These are phyloP conservation scores for Philhelius pedissequus DNA, from an alignment of 2,888 invertebrate genomes.

Conservation along the genomic window DNA sequence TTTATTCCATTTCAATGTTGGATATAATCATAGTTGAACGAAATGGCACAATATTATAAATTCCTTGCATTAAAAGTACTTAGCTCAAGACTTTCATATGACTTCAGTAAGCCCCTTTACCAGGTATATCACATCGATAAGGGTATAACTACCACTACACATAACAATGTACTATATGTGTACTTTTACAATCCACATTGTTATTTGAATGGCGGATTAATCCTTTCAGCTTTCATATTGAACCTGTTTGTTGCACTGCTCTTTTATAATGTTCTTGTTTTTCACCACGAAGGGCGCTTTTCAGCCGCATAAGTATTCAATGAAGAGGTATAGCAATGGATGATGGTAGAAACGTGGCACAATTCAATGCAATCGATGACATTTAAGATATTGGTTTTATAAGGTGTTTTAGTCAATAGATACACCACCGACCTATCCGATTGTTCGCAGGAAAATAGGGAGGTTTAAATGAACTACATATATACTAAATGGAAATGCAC, in stretches of 20 bases:
- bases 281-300: constrained; percentile 12
- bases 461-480: constrained; percentile 18
- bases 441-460: background rate
- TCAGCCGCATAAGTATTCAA: constrained; percentile 15
- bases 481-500: too few relatives aligned
- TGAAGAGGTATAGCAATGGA: constrained; percentile 26
- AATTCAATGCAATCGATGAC: constrained; percentile 48
- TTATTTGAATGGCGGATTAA: constrained; percentile 44
- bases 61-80: constrained; percentile 17
- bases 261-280: constrained; percentile 29
- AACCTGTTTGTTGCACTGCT: constrained; percentile 49
- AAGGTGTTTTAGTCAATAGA: constrained; percentile 28
- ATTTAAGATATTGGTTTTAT: constrained; percentile 50
- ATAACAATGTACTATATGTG: background rate
- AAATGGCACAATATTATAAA: background rate
- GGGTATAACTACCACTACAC: background rate
- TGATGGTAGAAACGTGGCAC: background rate
- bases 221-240: constrained; percentile 46
- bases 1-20: background rate
- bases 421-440: too few relatives aligned
- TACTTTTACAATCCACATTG: background rate
- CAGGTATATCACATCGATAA: background rate
- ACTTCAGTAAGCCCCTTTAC: background rate
- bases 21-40: background rate
- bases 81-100: constrained; percentile 32